Conservation (phyloP, 2,888 invertebrate species). For the Leptothorax acervorum region DNA sequence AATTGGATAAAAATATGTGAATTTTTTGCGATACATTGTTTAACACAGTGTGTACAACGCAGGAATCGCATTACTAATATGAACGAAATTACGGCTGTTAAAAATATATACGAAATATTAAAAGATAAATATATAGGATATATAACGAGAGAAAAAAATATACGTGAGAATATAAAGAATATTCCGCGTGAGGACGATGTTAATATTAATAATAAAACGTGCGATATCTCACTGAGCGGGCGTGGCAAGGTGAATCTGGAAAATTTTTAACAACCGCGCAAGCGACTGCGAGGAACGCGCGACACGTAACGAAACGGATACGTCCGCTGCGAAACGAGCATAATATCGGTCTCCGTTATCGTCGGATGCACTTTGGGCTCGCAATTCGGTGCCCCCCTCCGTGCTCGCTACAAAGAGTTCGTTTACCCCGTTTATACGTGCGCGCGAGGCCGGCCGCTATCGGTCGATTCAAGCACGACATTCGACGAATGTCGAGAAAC, state of each 20-base stretch:
- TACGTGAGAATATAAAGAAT: background rate
- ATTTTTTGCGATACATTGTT: background rate
- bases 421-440: slow-evolving; percentile 76
- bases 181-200: background rate
- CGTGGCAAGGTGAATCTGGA: slow-evolving; percentile 60
- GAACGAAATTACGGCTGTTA: background rate
- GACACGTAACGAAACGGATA: slow-evolving; percentile 57
- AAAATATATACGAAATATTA: slow-evolving; percentile 1
- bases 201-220: slow-evolving; percentile 23
- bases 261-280: slow-evolving; percentile 54
- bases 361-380: slow-evolving; percentile 79
- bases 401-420: slow-evolving; percentile 72
- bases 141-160: background rate
- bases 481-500: slow-evolving; percentile 69
- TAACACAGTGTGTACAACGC: background rate
- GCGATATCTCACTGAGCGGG: slow-evolving; percentile 52
- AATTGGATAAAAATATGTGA: background rate
- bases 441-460: slow-evolving; percentile 74
- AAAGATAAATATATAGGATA: background rate
- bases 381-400: slow-evolving; percentile 78
- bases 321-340: slow-evolving; percentile 67
- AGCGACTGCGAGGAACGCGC: slow-evolving; percentile 60
- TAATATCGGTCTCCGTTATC: slow-evolving; percentile 78
- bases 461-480: slow-evolving; percentile 76
- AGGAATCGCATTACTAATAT: background rate